These are phyloP conservation scores for Mylabris sibirica DNA, from an alignment of 2,888 invertebrate genomes.

Conservation along the genomic window DNA sequence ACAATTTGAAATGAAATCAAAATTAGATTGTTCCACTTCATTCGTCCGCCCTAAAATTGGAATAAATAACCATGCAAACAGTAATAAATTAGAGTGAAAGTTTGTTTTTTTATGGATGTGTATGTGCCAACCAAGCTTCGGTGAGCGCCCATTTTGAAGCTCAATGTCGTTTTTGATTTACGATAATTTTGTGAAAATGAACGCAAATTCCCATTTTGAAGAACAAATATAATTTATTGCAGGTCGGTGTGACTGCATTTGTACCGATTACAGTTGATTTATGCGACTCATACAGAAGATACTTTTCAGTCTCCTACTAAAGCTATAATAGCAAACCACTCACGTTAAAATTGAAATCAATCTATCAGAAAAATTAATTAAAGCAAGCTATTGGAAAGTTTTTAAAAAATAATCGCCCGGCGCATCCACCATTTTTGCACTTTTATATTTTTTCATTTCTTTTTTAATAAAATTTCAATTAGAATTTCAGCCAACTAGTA, in stretches of 20 bases:
- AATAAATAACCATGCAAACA: slow-evolving; percentile 54
- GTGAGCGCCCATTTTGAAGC: slow-evolving; percentile 53
- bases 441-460: background rate
- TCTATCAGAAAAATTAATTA: background rate
- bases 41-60: slow-evolving; percentile 29
- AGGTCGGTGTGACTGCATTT: slow-evolving; percentile 53
- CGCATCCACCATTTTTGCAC: slow-evolving; percentile 1
- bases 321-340: background rate
- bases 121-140: slow-evolving; percentile 6
- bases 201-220: slow-evolving; percentile 60
- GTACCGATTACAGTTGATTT: slow-evolving; percentile 55
- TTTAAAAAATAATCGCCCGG: background rate
- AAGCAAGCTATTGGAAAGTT: background rate
- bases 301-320: slow-evolving; percentile 46
- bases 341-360: background rate
- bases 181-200: slow-evolving; percentile 61
- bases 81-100: slow-evolving; percentile 53
- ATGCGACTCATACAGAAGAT: slow-evolving; percentile 47
- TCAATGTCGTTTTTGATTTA: slow-evolving; percentile 60
- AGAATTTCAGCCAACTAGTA: background rate
- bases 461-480: slow-evolving; percentile 1
- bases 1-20: slow-evolving; percentile 9
- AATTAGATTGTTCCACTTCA: slow-evolving; percentile 9
- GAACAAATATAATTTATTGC: slow-evolving; percentile 60
- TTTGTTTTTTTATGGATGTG: slow-evolving; percentile 43